Evolutionary conservation across 2,888 invertebrate species (phyloP).

Genomic region (Hyalella azteca): DNA sequence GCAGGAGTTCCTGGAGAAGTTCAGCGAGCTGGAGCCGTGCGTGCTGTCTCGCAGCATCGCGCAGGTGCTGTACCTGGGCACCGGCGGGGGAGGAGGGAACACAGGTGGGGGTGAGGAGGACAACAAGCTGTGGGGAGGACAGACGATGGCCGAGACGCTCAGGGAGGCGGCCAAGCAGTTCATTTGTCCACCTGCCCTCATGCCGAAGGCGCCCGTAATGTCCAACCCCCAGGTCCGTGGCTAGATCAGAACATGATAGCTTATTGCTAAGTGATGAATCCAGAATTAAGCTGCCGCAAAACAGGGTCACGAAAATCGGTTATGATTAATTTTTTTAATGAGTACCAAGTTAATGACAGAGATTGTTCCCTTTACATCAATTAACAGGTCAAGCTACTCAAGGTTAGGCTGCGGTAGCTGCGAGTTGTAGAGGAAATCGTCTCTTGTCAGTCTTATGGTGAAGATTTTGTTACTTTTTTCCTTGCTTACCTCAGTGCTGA

Average conservation of each 20-base stretch:
- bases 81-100: conserved; percentile 8
- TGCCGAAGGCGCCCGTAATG: conserved; percentile 73
- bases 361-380: no score
- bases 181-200: conserved; percentile 87
- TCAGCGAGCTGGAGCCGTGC: conserved; percentile 72
- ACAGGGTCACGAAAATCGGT: no score
- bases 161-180: conserved; percentile 85
- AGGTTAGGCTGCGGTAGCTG: no score
- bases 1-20: conserved; percentile 58
- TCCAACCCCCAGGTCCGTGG: conserved; percentile 73
- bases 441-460: no score
- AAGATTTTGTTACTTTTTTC: no score
- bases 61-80: conserved; percentile 54
- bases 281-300: no score
- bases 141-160: conserved; percentile 71
- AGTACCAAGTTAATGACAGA: not conserved
- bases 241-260: no score
- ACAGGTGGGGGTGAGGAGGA: conserved; percentile 60
- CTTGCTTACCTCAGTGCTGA: no score
- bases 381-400: no score
- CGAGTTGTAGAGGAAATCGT: no score
- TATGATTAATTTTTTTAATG: no score
- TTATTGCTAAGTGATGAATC: not conserved
- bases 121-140: conserved; percentile 59
- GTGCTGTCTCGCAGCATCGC: conserved; percentile 85